These are phyloP conservation scores for Terrapene triunguis DNA, from an alignment of 2,113 vertebrate genomes.

Conservation along the genomic window DNA sequence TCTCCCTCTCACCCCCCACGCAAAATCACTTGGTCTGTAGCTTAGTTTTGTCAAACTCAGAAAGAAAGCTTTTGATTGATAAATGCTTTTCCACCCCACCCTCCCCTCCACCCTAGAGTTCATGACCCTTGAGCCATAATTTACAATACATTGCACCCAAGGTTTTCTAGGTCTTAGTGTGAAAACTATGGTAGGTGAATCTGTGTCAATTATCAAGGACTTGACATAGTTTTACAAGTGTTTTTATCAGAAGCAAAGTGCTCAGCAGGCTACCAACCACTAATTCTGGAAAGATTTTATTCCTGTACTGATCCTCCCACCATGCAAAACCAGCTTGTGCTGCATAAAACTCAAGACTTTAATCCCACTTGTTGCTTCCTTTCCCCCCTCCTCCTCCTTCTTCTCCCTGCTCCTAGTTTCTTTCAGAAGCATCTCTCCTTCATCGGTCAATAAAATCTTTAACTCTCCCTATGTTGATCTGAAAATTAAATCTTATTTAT, in stretches of 20 bases:
- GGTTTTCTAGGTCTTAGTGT: conserved; percentile 84
- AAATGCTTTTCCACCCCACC: conserved; percentile 73
- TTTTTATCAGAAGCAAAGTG: conserved; percentile 83
- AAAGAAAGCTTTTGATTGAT: conserved; percentile 81
- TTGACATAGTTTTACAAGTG: conserved; percentile 84
- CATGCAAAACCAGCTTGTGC: conserved; percentile 81
- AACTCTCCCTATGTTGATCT: conserved; percentile 86
- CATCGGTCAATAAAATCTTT: conserved; percentile 86
- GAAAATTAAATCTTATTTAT: conserved; percentile 92
- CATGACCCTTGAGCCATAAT: conserved; percentile 90
- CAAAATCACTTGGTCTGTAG: conserved; percentile 81
- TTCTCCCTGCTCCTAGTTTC: conserved; percentile 48
- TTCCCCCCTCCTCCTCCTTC: conserved; percentile 56
- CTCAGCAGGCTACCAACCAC: conserved; percentile 77
- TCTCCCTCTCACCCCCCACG: conserved; percentile 62
- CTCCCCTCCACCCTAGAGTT: conserved; percentile 73
- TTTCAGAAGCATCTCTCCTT: conserved; percentile 85
- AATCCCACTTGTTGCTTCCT: conserved; percentile 92
- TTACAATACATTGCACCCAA: conserved; percentile 81
- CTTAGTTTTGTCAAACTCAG: conserved; percentile 84
- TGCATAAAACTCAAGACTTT: conserved; percentile 83
- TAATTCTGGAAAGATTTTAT: conserved; percentile 84
- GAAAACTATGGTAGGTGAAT: conserved; percentile 85
- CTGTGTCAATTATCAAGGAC: conserved; percentile 86
- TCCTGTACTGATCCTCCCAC: conserved; percentile 83